Evolutionary conservation across 2,113 vertebrate genomes (phyloP), one percentile per base, ranked within the genome.

Genomic region (Centropus unirufus): DNA sequence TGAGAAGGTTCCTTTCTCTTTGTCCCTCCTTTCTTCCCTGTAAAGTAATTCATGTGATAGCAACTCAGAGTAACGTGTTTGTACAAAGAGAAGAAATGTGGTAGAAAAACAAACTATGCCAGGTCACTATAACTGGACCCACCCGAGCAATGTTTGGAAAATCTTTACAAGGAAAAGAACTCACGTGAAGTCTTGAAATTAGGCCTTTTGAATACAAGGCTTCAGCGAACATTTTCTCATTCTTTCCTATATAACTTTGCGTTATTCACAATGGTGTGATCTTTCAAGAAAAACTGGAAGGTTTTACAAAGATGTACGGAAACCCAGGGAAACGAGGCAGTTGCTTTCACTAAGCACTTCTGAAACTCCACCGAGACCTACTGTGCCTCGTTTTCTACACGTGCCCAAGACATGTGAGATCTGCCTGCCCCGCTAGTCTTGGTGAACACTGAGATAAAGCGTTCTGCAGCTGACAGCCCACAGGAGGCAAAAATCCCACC

Each of bases 181-280:
- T 49, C n/a, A 6, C 6, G 32, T 40, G 14, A 63, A 58, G 36
- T 34, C 54, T 36, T 66, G 58, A 62, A 40, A 63, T n/a, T 11
- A 42, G 14, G 51, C 8, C 44, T 66, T 51, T 36, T 62, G 42
- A 22, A 54, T 32, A 5, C 26, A 62, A 21, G 42, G 9, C 72
- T 74, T 74, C 34, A 55, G 55, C 12, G 66, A 20, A 42, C 4
- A 5, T 8, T 32, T 73, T 62, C 51, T 58, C 54, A 23, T 47
- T 2, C 59, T 61, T 61, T 29, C 18, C 20, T 26, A 0, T 5
- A 2, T 39, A 44, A 24, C 26, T 57, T 5, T 24, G 2, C n/a
- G 69, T 36, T 3, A 5, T 66, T 85, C 15, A 3, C 14, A 57
- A 29, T 4, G 10, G 11, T 8, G 47, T 26, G 16, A 26, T 18